phyloP scores from a whole-genome alignment of 1,140 invertebrate genomes.

The Euglossa dilemma region DNA sequence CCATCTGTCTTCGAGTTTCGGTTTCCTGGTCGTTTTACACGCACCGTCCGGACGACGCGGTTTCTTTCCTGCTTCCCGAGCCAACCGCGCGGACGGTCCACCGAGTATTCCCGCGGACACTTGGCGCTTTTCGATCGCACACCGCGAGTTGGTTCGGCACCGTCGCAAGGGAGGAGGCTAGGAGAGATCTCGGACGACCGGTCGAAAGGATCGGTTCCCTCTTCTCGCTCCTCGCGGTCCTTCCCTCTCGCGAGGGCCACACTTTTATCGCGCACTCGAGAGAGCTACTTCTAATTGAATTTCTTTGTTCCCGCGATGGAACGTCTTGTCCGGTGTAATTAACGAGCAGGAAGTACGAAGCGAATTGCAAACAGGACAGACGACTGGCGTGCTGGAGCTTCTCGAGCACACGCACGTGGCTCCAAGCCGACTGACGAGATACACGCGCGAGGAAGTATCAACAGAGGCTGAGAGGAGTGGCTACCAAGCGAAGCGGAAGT shows the following conservation, averaged over 20 bases:
- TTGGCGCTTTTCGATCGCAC: neutral
- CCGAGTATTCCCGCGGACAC: conserved; percentile 1
- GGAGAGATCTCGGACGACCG: neutral
- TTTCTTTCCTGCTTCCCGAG: neutral
- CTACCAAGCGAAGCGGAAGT: conserved; percentile 65
- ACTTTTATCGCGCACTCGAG: neutral
- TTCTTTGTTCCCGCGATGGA: neutral
- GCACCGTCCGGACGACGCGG: conserved; percentile 37
- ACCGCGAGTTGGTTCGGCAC: neutral
- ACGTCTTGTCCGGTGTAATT: neutral
- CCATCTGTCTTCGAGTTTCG: conserved; percentile 65
- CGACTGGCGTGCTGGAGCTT: conserved; percentile 33
- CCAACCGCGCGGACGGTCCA: neutral
- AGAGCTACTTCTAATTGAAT: neutral
- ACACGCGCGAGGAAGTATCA: conserved; percentile 70
- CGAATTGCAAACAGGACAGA: no score
- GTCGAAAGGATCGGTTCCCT: neutral
- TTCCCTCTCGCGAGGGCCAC: neutral
- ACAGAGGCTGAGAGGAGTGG: conserved; percentile 68
- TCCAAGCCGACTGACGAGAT: conserved; percentile 69
- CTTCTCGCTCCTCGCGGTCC: neutral
- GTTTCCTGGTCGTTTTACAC: conserved; percentile 56
- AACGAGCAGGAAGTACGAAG: neutral
- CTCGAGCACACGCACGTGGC: conserved; percentile 68
- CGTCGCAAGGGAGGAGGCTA: neutral